Percentiles rank a stretch among this genome's conserved stretches.
phyloP scores from a whole-genome alignment of 2,888 invertebrate genomes.

The Zygogramma bicolorata region DNA sequence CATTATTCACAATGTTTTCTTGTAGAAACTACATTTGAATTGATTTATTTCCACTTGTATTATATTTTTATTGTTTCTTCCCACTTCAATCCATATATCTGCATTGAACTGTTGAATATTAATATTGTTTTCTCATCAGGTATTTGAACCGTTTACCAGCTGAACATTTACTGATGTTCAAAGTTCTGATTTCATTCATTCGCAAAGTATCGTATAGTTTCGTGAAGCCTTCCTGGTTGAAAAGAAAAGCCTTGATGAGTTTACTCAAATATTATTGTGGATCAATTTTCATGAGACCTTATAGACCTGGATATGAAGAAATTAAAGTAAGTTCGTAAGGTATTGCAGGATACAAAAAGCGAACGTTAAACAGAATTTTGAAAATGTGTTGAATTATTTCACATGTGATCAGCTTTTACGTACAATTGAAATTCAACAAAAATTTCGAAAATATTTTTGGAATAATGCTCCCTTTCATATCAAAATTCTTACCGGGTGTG shows the following conservation, averaged over 20 bases:
- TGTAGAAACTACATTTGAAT: too few species aligned
- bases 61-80: slow-evolving; percentile 39
- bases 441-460: too few species aligned
- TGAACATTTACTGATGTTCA: slow-evolving; percentile 46
- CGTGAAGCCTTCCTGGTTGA: slow-evolving; percentile 12
- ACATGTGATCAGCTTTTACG: too few species aligned
- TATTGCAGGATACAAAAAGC: not conserved
- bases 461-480: too few species aligned
- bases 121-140: slow-evolving; percentile 24
- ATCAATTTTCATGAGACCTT: slow-evolving; percentile 49
- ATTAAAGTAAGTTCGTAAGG: slow-evolving; percentile 16
- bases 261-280: slow-evolving; percentile 47
- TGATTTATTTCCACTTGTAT: not conserved
- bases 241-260: slow-evolving; percentile 33
- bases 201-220: slow-evolving; percentile 41
- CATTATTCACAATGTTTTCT: too few species aligned
- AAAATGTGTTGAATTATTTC: not conserved
- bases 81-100: too few species aligned
- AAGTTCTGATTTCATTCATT: slow-evolving; percentile 45
- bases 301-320: slow-evolving; percentile 41
- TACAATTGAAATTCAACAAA: too few species aligned
- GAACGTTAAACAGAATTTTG: too few species aligned
- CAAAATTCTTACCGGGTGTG: too few species aligned
- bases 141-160: slow-evolving; percentile 44
- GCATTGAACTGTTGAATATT: too few species aligned